A percentile compares a stretch with the other conserved stretches of the same genome.
Conservation (phyloP, 1,140 invertebrate genomes). For the Nasonia vitripennis region DNA sequence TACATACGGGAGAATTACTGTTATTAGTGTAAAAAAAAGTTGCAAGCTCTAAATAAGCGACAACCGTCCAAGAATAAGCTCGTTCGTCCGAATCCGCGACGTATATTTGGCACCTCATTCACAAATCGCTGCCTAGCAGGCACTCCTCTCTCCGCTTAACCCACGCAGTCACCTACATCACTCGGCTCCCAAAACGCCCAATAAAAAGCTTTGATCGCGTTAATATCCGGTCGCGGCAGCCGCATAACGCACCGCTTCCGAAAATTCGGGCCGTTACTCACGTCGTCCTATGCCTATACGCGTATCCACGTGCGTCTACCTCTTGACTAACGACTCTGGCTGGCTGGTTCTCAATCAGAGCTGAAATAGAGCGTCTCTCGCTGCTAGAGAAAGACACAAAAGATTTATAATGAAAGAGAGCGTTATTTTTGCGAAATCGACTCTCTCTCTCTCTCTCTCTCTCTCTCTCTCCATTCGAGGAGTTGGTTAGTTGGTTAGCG, state of each 20-base stretch:
- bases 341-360: constrained; percentile 17
- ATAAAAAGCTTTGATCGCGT: constrained; percentile 15
- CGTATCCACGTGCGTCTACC: background rate
- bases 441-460: too few species aligned
- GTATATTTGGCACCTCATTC: too few species aligned
- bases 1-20: background rate
- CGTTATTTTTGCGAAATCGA: too few species aligned
- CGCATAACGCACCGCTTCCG: constrained; percentile 10
- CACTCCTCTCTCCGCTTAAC: too few species aligned
- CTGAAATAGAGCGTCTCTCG: constrained; percentile 25
- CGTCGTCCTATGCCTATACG: background rate
- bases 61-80: too few species aligned
- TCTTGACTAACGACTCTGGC: constrained; percentile 13
- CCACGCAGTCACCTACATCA: background rate
- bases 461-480: too few species aligned
- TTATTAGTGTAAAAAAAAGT: background rate
- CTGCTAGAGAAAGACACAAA: constrained; percentile 39
- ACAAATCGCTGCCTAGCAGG: too few species aligned
- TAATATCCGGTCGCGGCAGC: background rate
- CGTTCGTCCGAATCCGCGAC: too few species aligned
- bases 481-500: background rate
- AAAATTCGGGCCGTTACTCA: constrained; percentile 22
- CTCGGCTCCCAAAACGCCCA: background rate
- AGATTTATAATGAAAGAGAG: constrained; percentile 46
- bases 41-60: background rate